These are phyloP conservation scores for Malacosoma neustria DNA, from an alignment of 2,888 invertebrate species.

Conservation along the genomic window DNA sequence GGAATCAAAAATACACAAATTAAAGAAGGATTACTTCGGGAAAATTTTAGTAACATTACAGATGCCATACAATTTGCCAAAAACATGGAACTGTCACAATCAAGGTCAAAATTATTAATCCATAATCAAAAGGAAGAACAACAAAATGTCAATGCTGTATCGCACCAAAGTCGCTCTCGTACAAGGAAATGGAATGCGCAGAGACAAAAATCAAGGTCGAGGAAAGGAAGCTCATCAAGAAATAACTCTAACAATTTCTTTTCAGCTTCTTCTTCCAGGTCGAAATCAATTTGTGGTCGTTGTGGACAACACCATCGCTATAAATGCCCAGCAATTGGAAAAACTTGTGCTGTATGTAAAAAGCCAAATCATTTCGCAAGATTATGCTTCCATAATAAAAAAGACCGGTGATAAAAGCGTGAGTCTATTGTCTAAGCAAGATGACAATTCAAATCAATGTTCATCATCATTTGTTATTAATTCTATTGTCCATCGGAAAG, in stretches of 20 bases:
- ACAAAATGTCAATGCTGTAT: no score
- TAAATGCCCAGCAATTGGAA: not conserved
- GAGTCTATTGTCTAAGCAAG: not conserved
- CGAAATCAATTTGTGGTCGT: not conserved
- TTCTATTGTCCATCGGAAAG: not conserved
- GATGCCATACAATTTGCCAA: slow-evolving; percentile 2
- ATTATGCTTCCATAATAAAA: not conserved
- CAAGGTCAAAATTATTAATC: not conserved
- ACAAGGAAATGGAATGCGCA: not conserved
- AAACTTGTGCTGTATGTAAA: not conserved
- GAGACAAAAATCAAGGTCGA: not conserved
- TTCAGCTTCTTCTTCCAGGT: not conserved
- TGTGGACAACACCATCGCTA: not conserved
- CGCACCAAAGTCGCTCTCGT: no score
- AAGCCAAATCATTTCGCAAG: not conserved
- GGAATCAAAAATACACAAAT: slow-evolving; percentile 2
- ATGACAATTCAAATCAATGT: not conserved
- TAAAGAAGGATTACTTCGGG: slow-evolving; percentile 5
- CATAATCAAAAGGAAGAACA: not conserved
- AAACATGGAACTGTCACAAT: slow-evolving; percentile 1
- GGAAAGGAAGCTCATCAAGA: not conserved
- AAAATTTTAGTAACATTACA: slow-evolving; percentile 1
- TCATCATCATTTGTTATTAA: not conserved
- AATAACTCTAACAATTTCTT: no score
- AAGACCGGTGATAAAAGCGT: not conserved